Evolutionary conservation across 2,888 invertebrate genomes (phyloP).

Genomic region (Diarsia dahlii): DNA sequence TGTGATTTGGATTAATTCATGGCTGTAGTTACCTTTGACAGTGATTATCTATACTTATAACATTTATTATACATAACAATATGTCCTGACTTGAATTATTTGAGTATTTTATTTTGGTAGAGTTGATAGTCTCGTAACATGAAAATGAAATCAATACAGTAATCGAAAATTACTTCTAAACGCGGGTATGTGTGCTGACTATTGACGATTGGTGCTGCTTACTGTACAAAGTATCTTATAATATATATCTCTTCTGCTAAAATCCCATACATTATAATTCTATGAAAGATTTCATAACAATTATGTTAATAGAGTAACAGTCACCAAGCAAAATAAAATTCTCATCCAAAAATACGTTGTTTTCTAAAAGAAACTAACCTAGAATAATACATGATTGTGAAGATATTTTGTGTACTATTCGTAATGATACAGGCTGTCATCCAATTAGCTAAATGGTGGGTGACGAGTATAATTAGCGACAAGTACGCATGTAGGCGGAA

Average conservation of each 20-base stretch:
- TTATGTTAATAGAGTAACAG: background rate
- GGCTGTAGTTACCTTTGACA: conserved; percentile 11
- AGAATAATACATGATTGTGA: conserved; percentile 51
- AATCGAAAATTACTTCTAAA: too few species aligned
- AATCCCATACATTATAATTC: background rate
- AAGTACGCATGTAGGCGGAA: conserved; percentile 57
- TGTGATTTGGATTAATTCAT: background rate
- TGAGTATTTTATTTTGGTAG: background rate
- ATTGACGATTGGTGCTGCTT: too few species aligned
- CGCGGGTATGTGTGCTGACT: too few species aligned
- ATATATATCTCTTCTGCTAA: background rate
- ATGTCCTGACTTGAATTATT: conserved; percentile 1
- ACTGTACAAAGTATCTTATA: too few species aligned
- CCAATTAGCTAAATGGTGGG: conserved; percentile 67
- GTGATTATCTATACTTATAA: background rate
- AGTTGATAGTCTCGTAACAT: too few species aligned
- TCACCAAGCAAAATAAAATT: background rate
- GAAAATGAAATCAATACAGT: too few species aligned
- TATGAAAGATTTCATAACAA: background rate
- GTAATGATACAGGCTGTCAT: conserved; percentile 61
- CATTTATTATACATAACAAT: background rate
- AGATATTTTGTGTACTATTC: conserved; percentile 53
- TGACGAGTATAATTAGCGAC: conserved; percentile 63
- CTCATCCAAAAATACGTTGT: background rate
- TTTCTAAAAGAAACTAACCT: conserved; percentile 16